phyloP scores from a whole-genome alignment of 1,140 invertebrate species.

The Atta cephalotes region DNA sequence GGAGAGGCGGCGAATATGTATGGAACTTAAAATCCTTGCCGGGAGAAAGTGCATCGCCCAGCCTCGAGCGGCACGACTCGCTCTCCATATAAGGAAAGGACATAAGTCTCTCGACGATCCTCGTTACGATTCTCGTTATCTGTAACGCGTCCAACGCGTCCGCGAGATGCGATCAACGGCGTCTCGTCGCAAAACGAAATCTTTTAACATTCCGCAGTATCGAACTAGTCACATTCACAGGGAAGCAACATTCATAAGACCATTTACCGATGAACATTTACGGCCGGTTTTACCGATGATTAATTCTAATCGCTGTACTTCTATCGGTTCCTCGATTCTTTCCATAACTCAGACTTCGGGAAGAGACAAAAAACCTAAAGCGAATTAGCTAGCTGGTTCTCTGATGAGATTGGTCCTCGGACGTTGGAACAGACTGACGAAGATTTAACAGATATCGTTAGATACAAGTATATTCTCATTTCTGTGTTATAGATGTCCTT shows the following conservation, averaged over 20 bases:
- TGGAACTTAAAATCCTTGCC: conserved; percentile 35
- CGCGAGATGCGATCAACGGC: neutral
- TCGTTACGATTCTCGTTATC: neutral
- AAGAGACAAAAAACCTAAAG: neutral
- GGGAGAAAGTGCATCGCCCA: conserved; percentile 60
- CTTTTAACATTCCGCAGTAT: conserved; percentile 46
- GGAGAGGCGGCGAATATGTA: conserved; percentile 7
- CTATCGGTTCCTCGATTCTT: conserved; percentile 9
- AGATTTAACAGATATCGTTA: neutral
- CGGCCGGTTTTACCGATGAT: conserved; percentile 17
- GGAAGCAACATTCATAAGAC: conserved; percentile 8
- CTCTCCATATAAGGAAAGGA: conserved; percentile 44
- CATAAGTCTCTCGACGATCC: conserved; percentile 24
- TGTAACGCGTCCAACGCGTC: conserved; percentile 4
- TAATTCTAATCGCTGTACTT: conserved; percentile 9
- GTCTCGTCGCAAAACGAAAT: neutral
- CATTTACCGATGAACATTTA: conserved; percentile 16
- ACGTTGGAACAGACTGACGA: conserved; percentile 27
- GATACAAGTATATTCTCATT: neutral
- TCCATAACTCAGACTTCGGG: neutral
- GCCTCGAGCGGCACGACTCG: conserved; percentile 57
- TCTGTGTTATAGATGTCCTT: neutral
- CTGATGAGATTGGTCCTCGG: conserved; percentile 3
- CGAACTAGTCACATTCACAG: conserved; percentile 48
- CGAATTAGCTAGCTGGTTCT: neutral